Evolutionary conservation across 2,113 vertebrate genomes (phyloP).

Genomic region (Chionodraco myersi): DNA sequence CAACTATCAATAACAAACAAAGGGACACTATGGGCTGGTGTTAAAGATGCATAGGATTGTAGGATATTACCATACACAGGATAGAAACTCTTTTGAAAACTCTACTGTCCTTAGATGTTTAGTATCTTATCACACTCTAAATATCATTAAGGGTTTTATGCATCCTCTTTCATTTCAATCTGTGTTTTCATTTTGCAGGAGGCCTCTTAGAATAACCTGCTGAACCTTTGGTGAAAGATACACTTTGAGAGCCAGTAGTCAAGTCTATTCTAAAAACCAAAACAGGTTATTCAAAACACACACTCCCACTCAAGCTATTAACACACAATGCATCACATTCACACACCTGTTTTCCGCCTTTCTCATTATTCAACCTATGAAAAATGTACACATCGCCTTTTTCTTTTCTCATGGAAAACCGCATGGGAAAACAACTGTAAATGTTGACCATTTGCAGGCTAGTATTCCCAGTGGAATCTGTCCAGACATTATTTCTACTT

Average conservation of each 20-base stretch:
- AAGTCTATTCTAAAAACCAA: too few relatives aligned
- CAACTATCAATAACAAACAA: conserved; percentile 32
- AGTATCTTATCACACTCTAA: background rate
- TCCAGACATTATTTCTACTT: too few relatives aligned
- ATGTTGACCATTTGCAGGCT: background rate
- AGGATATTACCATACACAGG: background rate
- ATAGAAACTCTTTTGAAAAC: background rate
- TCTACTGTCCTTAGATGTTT: background rate
- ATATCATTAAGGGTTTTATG: background rate
- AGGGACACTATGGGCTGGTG: background rate
- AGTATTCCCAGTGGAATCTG: background rate
- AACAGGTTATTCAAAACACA: background rate
- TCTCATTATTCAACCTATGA: conserved; percentile 52
- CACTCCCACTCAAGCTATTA: background rate
- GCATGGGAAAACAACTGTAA: background rate
- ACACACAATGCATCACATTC: background rate
- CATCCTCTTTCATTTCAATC: background rate
- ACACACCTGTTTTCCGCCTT: background rate
- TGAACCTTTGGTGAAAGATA: background rate
- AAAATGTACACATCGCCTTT: conserved; percentile 62
- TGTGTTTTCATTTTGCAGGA: background rate
- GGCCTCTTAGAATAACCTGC: background rate
- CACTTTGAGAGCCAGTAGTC: background rate
- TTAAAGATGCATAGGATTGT: background rate
- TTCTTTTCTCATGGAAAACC: background rate